Conservation (phyloP, 2,113 vertebrate species). For the Syrmaticus mikado region DNA sequence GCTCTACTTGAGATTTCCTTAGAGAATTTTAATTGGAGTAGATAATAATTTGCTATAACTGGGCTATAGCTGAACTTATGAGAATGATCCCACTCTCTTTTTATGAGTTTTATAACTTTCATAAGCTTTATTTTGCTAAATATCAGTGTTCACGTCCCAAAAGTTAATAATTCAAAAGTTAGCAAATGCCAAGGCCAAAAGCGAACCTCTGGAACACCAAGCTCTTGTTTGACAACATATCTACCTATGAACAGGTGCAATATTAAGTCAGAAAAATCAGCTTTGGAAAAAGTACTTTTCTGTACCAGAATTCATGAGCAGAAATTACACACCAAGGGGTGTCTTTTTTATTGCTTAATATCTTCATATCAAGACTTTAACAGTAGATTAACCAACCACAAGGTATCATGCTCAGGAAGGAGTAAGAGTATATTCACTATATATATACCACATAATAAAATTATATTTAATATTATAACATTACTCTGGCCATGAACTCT, state of each 20-base stretch:
- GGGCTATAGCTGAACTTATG: background rate
- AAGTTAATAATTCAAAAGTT: background rate
- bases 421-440: background rate
- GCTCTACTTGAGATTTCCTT: background rate
- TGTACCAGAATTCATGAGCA: background rate
- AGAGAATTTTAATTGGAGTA: background rate
- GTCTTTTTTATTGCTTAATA: background rate
- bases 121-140: background rate
- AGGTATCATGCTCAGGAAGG: background rate
- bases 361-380: background rate
- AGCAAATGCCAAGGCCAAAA: background rate
- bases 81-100: background rate
- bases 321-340: background rate
- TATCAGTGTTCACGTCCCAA: background rate
- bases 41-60: background rate
- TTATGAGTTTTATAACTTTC: background rate
- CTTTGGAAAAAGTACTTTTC: background rate
- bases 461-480: background rate
- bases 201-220: background rate
- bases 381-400: background rate
- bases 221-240: background rate
- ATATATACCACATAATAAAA: background rate
- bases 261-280: background rate
- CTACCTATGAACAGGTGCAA: background rate
- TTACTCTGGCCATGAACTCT: background rate